Evolutionary conservation across 2,888 invertebrate species (phyloP), one percentile per base, ranked within the genome.

Genomic region (Suillia variegata): DNA sequence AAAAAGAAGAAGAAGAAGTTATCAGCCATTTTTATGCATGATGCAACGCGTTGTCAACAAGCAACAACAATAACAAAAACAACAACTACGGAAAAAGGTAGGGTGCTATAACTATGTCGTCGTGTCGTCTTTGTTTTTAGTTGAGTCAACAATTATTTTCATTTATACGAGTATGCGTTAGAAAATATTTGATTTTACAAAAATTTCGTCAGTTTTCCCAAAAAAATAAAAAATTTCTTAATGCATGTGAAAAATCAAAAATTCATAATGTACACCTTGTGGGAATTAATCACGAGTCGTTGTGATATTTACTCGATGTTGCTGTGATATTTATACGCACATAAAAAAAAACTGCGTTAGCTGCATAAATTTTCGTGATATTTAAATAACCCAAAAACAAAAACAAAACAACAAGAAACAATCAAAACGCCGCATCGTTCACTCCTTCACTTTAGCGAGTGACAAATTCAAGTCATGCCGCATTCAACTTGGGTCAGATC

Each of bases 261-360:
- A 56, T 50, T 50, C 56, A 56, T 70, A 75, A 45, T 45, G 45
- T 74, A 73, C 75, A 75, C 72, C 72, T 75, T 68, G 74, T 75
- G 74, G 72, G 72, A 72, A 56, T 45, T 45, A 45, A 45, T 45
- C 45, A 45, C n/a, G n/a, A n/a, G n/a, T n/a, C n/a, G n/a, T n/a
- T n/a, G n/a, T n/a, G n/a, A n/a, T n/a, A n/a, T n/a, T n/a, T n/a
- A n/a, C n/a, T n/a, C n/a, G n/a, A n/a, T n/a, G n/a, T n/a, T n/a
- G n/a, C n/a, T n/a, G n/a, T n/a, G n/a, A n/a, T n/a, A n/a, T n/a
- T n/a, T n/a, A n/a, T n/a, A n/a, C n/a, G n/a, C n/a, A n/a, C n/a
- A n/a, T n/a, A n/a, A n/a, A n/a, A n/a, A n/a, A n/a, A n/a, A n/a
- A n/a, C n/a, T n/a, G n/a, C n/a, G n/a, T n/a, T n/a, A n/a, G n/a